Conservation (phyloP, 2,888 invertebrate genomes). For the Coleophora deauratella region DNA sequence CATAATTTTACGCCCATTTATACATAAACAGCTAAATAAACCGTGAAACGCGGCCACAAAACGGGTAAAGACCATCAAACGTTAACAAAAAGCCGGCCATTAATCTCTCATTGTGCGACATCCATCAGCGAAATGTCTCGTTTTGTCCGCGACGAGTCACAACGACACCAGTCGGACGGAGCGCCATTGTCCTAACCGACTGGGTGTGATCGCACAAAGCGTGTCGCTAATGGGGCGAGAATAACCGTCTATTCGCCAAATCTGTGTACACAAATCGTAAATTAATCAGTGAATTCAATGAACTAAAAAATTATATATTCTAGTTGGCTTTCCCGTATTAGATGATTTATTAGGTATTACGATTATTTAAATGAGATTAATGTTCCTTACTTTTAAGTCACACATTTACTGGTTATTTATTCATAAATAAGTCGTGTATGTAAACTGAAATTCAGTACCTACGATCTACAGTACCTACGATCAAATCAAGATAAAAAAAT, state of each 20-base stretch:
- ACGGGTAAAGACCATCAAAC: constrained; percentile 59
- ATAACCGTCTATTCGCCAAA: constrained; percentile 57
- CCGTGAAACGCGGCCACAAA: constrained; percentile 69
- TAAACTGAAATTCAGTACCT: too few species aligned
- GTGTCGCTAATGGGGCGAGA: constrained; percentile 55
- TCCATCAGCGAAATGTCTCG: constrained; percentile 47
- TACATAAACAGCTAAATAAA: constrained; percentile 62
- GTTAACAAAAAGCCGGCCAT: constrained; percentile 65
- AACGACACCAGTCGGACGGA: constrained; percentile 48
- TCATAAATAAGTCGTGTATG: too few species aligned
- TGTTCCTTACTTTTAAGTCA: too few species aligned
- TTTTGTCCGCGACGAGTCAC: constrained; percentile 61
- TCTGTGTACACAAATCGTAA: constrained; percentile 57
- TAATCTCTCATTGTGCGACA: constrained; percentile 67
- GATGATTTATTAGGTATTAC: too few species aligned
- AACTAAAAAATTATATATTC: neutral
- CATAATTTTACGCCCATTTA: constrained; percentile 56
- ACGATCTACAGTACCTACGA: too few species aligned
- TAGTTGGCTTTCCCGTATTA: too few species aligned
- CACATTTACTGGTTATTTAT: too few species aligned
- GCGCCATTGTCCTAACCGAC: constrained; percentile 58
- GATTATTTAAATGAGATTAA: too few species aligned
- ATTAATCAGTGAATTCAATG: constrained; percentile 27
- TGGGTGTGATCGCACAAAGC: constrained; percentile 67
- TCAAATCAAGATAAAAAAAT: too few species aligned